These are phyloP conservation scores for Tenthredo distinguenda DNA, from an alignment of 2,888 invertebrate genomes.

Conservation along the genomic window DNA sequence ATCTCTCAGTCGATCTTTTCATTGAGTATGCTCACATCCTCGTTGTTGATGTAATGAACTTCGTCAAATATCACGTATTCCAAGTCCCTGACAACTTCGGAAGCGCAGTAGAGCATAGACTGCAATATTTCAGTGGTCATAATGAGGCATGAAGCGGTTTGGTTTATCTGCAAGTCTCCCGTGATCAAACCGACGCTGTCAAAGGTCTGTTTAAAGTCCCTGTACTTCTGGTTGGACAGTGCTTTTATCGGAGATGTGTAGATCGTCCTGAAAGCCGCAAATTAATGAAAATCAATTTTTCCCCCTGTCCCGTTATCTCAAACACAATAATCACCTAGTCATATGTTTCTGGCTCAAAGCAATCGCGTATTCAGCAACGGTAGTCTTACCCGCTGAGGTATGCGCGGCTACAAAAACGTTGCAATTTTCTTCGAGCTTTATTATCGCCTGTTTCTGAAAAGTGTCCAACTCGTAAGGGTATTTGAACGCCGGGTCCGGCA, in stretches of 20 bases:
- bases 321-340: conserved; percentile 82
- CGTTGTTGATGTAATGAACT: conserved; percentile 99
- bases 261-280: conserved; percentile 83
- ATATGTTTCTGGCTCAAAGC: conserved; percentile 95
- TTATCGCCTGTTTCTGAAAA: conserved; percentile 98
- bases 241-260: conserved; percentile 99
- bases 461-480: conserved; percentile 96
- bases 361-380: conserved; percentile 99
- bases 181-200: conserved; percentile 96
- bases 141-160: conserved; percentile 95
- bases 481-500: conserved; percentile 91
- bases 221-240: conserved; percentile 98
- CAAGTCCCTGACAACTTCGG: conserved; percentile 95
- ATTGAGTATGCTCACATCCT: conserved; percentile 83
- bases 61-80: conserved; percentile 99
- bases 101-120: conserved; percentile 97
- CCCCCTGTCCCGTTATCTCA: neutral
- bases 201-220: conserved; percentile 96
- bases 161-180: conserved; percentile 97
- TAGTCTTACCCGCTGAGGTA: conserved; percentile 99
- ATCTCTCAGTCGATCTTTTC: neutral
- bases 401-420: conserved; percentile 99
- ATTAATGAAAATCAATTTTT: neutral
- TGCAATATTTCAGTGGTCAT: conserved; percentile 99
- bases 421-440: conserved; percentile 95